Evolutionary conservation across 2,113 vertebrate species (phyloP), one percentile per base, ranked within the genome.

Genomic region (Melozone crissalis): DNA sequence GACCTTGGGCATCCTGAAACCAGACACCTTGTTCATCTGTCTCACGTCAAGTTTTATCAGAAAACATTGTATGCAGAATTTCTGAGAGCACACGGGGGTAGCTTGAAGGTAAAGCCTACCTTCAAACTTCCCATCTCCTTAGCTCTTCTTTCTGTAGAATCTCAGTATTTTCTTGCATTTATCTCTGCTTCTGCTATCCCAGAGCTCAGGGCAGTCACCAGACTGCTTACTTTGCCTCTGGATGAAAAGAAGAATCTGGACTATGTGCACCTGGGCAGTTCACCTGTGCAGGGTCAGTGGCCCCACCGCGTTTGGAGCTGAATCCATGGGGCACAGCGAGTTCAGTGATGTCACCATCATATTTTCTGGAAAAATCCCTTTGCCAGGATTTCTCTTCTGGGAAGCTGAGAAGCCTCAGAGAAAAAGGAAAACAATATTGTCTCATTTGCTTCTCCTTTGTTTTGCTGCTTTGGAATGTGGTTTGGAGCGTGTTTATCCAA

Each of bases 31-130:
- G 24, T 44, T 83, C 46, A 63, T 10, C 10, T 15, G 2, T 30
- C 39, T 67, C 55, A 46, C 18, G 24, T 54, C 8, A 15, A 15
- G 35, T 69, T 61, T 39, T 58, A 28, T 23, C 55, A 37, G 59
- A 49, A 81, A 33, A 15, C 9, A 13, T 16, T 15, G 17, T 8
- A 16, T 22, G 20, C 33, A 83, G 35, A 67, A n/a, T 79, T 81
- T 44, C 52, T 86, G 47, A 68, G 41, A 52, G 55, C 37, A 21
- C 0, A 0, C 33, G 43, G 37, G 21, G 9, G 6, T 74, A 35
- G 22, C 20, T 51, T 73, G 37, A 22, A 18, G 9, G 19, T 47
- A 41, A 52, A 51, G 20, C 58, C 39, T 17, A 15, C 23, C 59
- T 55, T 77, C 0, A 1, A 22, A 63, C 11, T 39, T 67, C 47